These are phyloP conservation scores for Archivesica marissinica DNA, from an alignment of 1,140 invertebrate genomes.

Conservation along the genomic window DNA sequence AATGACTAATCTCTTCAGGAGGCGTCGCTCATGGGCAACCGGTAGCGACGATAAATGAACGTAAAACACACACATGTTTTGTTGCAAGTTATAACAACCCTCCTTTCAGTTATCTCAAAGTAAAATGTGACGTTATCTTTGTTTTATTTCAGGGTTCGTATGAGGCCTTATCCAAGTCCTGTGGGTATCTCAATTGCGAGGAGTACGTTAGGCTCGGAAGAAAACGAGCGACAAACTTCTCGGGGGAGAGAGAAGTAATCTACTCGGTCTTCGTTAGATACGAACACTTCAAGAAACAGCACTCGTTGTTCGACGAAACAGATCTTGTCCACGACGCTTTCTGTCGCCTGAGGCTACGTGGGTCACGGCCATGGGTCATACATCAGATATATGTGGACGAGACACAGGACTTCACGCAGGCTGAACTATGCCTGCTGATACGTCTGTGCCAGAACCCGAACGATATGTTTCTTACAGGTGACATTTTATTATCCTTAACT, in stretches of 20 bases:
- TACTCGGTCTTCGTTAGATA: slow-evolving; percentile 72
- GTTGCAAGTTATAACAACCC: background rate
- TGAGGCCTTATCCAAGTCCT: slow-evolving; percentile 67
- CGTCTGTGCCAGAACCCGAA: slow-evolving; percentile 78
- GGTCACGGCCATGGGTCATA: slow-evolving; percentile 66
- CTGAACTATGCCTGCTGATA: slow-evolving; percentile 80
- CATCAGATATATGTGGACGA: slow-evolving; percentile 82
- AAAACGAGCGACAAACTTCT: slow-evolving; percentile 77
- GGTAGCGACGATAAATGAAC: too few species aligned
- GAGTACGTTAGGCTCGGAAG: slow-evolving; percentile 72
- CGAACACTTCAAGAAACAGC: slow-evolving; percentile 62
- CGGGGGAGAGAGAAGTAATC: slow-evolving; percentile 66
- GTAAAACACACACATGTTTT: too few species aligned
- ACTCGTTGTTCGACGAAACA: slow-evolving; percentile 72
- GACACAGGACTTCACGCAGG: slow-evolving; percentile 82
- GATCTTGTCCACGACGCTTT: slow-evolving; percentile 69
- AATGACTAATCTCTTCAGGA: too few species aligned
- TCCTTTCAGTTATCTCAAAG: background rate
- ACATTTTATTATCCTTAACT: background rate
- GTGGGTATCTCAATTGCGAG: slow-evolving; percentile 67
- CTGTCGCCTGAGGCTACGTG: background rate
- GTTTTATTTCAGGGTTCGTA: slow-evolving; percentile 71
- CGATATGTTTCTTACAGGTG: slow-evolving; percentile 79
- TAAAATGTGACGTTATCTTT: background rate
- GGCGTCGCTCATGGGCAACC: too few species aligned